phyloP scores from a whole-genome alignment of 2,113 vertebrate species.

The Puma concolor region DNA sequence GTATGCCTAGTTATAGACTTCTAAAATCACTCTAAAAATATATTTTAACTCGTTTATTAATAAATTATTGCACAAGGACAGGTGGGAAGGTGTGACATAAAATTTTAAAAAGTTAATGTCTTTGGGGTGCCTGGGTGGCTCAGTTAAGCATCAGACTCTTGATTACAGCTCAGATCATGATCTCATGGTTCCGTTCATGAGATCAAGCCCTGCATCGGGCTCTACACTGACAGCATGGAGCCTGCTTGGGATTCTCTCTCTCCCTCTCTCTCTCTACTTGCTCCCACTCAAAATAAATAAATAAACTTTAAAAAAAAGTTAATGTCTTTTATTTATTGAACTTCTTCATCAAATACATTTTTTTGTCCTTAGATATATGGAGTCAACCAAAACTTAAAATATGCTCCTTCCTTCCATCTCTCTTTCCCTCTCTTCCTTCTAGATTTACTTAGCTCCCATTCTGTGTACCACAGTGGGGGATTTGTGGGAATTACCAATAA shows the following conservation, averaged over 20 bases:
- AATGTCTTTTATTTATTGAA: neutral
- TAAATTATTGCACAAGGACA: neutral
- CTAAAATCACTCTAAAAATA: constrained; percentile 24
- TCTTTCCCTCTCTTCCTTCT: neutral
- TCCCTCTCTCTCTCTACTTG: no score
- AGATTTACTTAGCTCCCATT: neutral
- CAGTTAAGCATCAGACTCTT: no score
- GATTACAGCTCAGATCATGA: no score
- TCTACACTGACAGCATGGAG: no score
- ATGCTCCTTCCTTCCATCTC: neutral
- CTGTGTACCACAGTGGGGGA: neutral
- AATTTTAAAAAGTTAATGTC: neutral
- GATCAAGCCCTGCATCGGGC: no score
- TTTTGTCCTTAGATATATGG: neutral
- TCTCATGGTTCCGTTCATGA: no score
- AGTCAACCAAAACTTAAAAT: constrained; percentile 20
- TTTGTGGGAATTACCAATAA: neutral
- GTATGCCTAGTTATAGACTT: neutral
- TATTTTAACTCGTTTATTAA: neutral
- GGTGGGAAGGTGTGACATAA: neutral
- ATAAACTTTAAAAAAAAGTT: neutral
- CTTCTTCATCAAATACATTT: neutral
- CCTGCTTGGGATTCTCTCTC: no score
- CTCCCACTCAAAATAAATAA: no score
- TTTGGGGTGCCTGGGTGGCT: no score